Evolutionary conservation across 2,797 vertebrate species (phyloP).

Genomic region (Myotis planiceps): DNA sequence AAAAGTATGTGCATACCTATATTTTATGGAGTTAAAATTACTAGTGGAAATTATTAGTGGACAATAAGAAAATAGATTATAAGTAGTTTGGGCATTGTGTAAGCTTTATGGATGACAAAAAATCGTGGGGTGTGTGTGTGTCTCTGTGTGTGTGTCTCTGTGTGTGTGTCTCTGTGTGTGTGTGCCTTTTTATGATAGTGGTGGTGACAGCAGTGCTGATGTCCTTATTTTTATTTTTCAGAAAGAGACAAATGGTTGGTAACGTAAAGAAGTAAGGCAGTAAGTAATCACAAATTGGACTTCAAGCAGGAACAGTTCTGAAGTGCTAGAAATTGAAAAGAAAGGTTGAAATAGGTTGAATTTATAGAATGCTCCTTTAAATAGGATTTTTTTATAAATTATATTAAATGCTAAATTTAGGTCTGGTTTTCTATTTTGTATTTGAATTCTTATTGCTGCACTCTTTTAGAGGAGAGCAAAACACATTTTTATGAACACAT

Average conservation of each 20-base stretch:
- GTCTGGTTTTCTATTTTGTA: slow-evolving; percentile 67
- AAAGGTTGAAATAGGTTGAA: slow-evolving; percentile 67
- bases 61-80: slow-evolving; percentile 50
- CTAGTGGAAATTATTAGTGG: not conserved
- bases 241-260: slow-evolving; percentile 63
- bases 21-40: slow-evolving; percentile 39
- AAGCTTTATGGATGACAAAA: not conserved
- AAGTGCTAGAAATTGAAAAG: slow-evolving; percentile 69
- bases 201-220: not conserved
- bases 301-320: slow-evolving; percentile 40
- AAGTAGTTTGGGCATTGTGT: slow-evolving; percentile 60
- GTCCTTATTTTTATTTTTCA: slow-evolving; percentile 12
- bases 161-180: not conserved
- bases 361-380: slow-evolving; percentile 63
- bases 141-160: rapidly evolving
- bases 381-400: slow-evolving; percentile 63
- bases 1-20: not conserved
- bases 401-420: slow-evolving; percentile 66
- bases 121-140: not conserved
- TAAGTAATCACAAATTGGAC: slow-evolving; percentile 38
- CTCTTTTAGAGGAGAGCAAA: slow-evolving; percentile 77
- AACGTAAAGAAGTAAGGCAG: slow-evolving; percentile 25
- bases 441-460: slow-evolving; percentile 81
- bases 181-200: not conserved
- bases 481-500: slow-evolving; percentile 79